Base-by-base conservation (phyloP, 92 coral and sea anemone genomes). In the Ricordea florida region DNA sequence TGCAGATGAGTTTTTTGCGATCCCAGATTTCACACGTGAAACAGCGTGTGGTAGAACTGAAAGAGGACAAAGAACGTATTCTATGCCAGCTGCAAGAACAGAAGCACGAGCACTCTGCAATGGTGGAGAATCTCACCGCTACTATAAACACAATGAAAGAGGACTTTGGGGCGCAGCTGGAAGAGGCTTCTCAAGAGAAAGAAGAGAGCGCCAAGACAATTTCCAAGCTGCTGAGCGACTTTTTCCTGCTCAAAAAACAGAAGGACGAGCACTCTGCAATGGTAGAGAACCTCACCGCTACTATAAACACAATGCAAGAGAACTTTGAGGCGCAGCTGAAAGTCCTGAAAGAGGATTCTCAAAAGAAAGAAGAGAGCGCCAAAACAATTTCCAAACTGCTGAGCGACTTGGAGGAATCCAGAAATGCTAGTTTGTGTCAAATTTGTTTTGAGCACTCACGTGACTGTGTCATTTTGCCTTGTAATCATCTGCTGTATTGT, bases 401-500 rank as follows among this genome's bases (percentile, higher is more conserved):
- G 50, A 52, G 24, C 60, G 48, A 68, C 46, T 45, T 68, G 36
- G 62, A 68, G 24, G 75, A 68, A 68, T 2, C 75, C 32, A 20
- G 63, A 72, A 56, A 24, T 31, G 44, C 62, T 20, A 51, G 49
- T 7, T 15, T 82, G 57, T 87, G 92, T 32, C 88, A 82, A 62
- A 87, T 87, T 29, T 87, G 92, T 64, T 87, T 82, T 48, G 84
- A 71, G 10, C 50, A 63, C 23, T 67, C 47, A 16, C 85, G 88
- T 20, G 88, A 87, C 57, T 87, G 92, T 38, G 82, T 87, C 14
- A 56, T 87, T 27, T 68, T 87, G 88, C 92, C 92, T 0, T 87
- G 92, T 15, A 67, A 88, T 10, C 92, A 87, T 29, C 29, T 87
- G 81, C 63, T 87, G 24, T 87, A 81, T 61, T 87, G 92, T 49